Evolutionary conservation across 1,140 invertebrate genomes (phyloP), one percentile per base, ranked within the genome.

Genomic region (Ceratitis capitata): DNA sequence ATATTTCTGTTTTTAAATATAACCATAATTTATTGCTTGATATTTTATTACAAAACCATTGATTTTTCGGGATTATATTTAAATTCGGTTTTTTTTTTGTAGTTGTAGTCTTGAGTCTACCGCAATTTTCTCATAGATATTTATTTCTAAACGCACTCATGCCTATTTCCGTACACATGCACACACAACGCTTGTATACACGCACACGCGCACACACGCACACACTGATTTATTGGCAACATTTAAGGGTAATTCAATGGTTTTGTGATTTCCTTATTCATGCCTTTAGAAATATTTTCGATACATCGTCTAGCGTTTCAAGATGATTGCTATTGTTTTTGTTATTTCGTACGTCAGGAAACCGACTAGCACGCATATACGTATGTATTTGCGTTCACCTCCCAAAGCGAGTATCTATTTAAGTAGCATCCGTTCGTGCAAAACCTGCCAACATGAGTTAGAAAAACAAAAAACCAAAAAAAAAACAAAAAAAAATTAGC

Each of bases 181-280:
- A 61, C n/a, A 29, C 7, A 14, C 26, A 29, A 19, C 9, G 64
- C 64, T 39, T 74, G 35, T n/a, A 42, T 74, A 16, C 39, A 26
- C 19, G 19, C 29, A 9, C 0, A 6, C 5, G 23, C n/a, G n/a
- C 39, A 74, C 39, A 26, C 39, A 4, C 19, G 6, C 19, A 35
- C 35, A 45, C n/a, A 78, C 69, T 26, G 69, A 78, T 78, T 78
- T 78, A 42, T 78, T 78, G 14, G 19, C 19, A 42, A 1, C 69
- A 78, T 78, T 45, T 35, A 42, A 42, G 69, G 39, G 69, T 9
- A 78, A 78, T 42, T 78, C 39, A 78, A 78, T 78, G 69, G 69
- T 12, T 45, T 45, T 78, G n/a, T 19, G 16, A 78, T 78, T 78
- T 78, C 69, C 69, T 78, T 69, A 69, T 35, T 10, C 4, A 4